phyloP scores from a whole-genome alignment of 1,140 invertebrate species.

The Meloidogyne exigua region DNA sequence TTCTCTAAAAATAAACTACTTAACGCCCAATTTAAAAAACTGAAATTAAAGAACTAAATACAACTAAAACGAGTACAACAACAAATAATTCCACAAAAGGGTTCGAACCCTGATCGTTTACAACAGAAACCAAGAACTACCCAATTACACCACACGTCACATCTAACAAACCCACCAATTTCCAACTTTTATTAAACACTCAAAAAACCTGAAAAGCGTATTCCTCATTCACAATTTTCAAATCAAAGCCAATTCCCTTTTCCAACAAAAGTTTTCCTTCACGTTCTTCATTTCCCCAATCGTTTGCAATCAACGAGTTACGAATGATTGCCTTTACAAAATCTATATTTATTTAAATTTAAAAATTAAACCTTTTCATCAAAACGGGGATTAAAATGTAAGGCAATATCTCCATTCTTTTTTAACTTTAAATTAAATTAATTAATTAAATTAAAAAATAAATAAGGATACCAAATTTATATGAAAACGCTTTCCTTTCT shows the following conservation, averaged over 20 bases:
- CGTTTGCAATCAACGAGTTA: slow-evolving; percentile 51
- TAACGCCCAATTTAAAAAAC: too few relatives aligned
- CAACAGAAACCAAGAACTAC: neutral
- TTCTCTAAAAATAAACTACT: neutral
- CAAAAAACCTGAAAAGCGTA: slow-evolving; percentile 58
- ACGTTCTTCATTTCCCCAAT: slow-evolving; percentile 62
- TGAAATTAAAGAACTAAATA: too few relatives aligned
- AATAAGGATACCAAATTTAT: slow-evolving; percentile 39
- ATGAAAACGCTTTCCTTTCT: slow-evolving; percentile 62
- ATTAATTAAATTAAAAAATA: neutral
- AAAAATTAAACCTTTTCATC: slow-evolving; percentile 55
- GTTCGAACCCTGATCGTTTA: neutral
- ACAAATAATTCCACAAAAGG: neutral
- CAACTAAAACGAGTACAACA: too few relatives aligned
- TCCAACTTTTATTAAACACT: neutral
- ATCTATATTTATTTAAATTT: slow-evolving; percentile 21
- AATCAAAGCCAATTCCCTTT: slow-evolving; percentile 61
- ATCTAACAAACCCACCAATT: neutral
- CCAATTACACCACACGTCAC: neutral
- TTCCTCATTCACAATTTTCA: slow-evolving; percentile 58
- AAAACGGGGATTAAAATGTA: slow-evolving; percentile 61
- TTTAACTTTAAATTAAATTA: slow-evolving; percentile 42
- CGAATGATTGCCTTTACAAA: slow-evolving; percentile 54
- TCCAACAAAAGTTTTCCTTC: slow-evolving; percentile 57
- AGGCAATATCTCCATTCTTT: slow-evolving; percentile 62